phyloP scores from a whole-genome alignment of 92 coral and sea anemone genomes.

The Muricea muricata region DNA sequence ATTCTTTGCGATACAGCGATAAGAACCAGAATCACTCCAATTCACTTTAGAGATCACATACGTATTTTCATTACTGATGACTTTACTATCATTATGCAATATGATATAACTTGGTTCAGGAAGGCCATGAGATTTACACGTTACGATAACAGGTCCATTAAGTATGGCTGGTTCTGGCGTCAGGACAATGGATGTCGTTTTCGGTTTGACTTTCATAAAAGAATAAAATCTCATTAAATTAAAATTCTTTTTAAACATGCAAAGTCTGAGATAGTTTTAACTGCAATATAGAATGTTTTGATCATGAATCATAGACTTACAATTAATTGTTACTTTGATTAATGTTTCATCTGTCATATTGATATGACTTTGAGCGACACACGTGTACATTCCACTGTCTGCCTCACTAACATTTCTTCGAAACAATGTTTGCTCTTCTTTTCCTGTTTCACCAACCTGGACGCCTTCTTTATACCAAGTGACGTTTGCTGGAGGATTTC shows the following conservation, averaged over 20 bases:
- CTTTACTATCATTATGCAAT: not conserved
- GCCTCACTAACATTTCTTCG: not conserved
- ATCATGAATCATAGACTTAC: too few relatives aligned
- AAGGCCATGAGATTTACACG: not conserved
- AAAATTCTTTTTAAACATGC: too few relatives aligned
- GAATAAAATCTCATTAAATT: too few relatives aligned
- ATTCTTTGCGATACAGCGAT: not conserved
- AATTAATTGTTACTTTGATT: not conserved
- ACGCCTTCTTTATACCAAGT: not conserved
- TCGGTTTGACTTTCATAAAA: not conserved
- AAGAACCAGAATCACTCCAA: not conserved
- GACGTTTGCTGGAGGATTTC: not conserved
- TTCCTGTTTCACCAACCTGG: not conserved
- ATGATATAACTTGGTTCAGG: slow-evolving; percentile 13
- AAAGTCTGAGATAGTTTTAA: too few relatives aligned
- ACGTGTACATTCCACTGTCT: not conserved
- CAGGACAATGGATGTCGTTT: not conserved
- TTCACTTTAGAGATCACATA: not conserved
- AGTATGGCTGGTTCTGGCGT: not conserved
- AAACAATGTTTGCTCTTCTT: not conserved
- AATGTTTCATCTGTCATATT: not conserved
- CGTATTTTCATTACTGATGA: not conserved
- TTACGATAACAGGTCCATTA: not conserved
- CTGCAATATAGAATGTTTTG: too few relatives aligned
- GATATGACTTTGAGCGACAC: not conserved